These are phyloP conservation scores for Polydesmus complanatus DNA, from an alignment of 2,888 invertebrate species.

Conservation along the genomic window DNA sequence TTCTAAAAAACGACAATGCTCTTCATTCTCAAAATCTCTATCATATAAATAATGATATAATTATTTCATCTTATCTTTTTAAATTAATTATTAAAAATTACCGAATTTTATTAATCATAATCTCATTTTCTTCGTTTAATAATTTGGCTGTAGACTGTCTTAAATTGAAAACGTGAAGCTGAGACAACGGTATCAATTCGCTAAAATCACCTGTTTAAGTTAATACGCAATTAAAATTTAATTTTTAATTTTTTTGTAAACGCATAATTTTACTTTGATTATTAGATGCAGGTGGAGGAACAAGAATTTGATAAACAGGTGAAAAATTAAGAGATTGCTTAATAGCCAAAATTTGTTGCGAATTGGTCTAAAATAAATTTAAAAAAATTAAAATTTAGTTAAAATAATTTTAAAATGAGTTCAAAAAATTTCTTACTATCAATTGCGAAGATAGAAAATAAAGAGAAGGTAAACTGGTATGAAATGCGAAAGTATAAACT, in stretches of 20 bases:
- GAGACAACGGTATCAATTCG: no score
- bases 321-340: neutral
- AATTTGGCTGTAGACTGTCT: neutral
- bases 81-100: neutral
- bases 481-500: slow-evolving; percentile 10
- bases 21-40: slow-evolving; percentile 9
- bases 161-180: no score
- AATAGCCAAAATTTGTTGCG: no score
- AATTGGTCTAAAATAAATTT: no score
- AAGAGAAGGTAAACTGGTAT: neutral
- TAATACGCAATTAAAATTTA: no score
- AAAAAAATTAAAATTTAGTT: no score
- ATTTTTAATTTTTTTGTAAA: no score
- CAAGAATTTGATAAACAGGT: neutral
- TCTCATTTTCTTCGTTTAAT: slow-evolving; percentile 6
- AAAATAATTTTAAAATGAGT: no score
- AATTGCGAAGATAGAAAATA: neutral
- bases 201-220: no score
- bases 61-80: neutral
- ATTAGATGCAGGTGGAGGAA: no score
- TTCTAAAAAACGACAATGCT: neutral
- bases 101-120: slow-evolving; percentile 6
- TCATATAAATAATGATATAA: neutral
- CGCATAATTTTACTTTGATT: no score
- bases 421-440: no score